Evolutionary conservation across 2,113 vertebrate genomes (phyloP).

Genomic region (Oncorhynchus masou): DNA sequence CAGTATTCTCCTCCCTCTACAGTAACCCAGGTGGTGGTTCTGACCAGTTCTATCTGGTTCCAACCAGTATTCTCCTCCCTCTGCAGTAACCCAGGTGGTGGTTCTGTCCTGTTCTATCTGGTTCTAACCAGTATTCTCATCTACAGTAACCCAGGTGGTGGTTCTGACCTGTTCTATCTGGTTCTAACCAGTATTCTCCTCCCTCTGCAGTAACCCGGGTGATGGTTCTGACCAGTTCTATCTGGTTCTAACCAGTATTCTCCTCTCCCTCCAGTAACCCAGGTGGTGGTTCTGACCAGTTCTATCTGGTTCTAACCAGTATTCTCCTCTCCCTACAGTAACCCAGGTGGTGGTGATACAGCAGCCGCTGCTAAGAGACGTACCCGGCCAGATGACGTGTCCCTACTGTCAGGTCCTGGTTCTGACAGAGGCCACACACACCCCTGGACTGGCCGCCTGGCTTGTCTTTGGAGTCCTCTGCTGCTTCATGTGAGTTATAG

Average conservation of each 20-base stretch:
- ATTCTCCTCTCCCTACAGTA: constrained; percentile 7
- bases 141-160: constrained; percentile 31
- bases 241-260: neutral
- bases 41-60: no score
- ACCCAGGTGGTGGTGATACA: constrained; percentile 35
- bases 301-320: constrained; percentile 21
- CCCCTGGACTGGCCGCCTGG: constrained; percentile 55
- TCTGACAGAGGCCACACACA: constrained; percentile 30
- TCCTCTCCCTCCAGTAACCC: constrained; percentile 12
- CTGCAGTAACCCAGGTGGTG: constrained; percentile 31
- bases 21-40: no score
- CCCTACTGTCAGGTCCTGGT: constrained; percentile 46
- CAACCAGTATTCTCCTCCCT: neutral
- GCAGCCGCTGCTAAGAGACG: neutral
- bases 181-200: neutral
- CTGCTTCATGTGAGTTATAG: neutral
- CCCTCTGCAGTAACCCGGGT: constrained; percentile 22
- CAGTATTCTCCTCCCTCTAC: no score
- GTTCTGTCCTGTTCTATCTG: neutral
- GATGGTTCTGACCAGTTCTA: constrained; percentile 1
- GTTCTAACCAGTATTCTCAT: neutral
- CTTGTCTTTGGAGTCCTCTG: constrained; percentile 27
- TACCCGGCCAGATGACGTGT: constrained; percentile 52
- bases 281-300: constrained; percentile 25
- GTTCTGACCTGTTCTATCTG: no score